phyloP scores from a whole-genome alignment of 2,888 invertebrate genomes.

The Noctuana brunneofusca region DNA sequence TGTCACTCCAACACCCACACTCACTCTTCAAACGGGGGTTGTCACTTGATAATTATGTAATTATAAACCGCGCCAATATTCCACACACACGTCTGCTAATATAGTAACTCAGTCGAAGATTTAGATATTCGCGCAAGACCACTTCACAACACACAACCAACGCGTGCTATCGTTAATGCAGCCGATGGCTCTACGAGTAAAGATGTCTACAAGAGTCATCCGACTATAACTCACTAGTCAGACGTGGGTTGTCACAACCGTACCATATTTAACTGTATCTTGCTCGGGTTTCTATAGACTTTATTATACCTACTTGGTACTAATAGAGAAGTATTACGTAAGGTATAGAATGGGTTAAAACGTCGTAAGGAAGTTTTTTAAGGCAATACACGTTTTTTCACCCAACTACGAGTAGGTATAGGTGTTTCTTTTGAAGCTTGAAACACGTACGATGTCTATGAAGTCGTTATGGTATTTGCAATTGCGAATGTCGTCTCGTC shows the following conservation, averaged over 20 bases:
- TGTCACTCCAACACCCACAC: conserved; percentile 8
- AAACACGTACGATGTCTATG: neutral
- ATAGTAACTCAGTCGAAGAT: neutral
- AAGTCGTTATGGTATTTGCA: neutral
- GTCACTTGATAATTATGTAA: conserved; percentile 17
- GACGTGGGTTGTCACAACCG: neutral
- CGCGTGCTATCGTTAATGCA: neutral
- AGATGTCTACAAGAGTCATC: neutral
- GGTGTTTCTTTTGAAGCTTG: neutral
- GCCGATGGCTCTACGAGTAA: neutral
- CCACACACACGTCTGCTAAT: neutral
- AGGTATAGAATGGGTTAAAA: no score
- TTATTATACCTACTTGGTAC: no score
- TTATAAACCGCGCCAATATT: neutral
- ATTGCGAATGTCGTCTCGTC: neutral
- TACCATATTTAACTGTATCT: neutral
- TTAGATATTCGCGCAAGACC: neutral
- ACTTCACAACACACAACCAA: neutral
- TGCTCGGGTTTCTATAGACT: no score
- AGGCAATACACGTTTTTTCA: neutral
- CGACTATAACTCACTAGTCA: neutral
- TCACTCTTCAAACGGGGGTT: conserved; percentile 19
- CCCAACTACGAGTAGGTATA: no score
- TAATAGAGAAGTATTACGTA: no score
- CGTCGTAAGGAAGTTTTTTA: neutral